A percentile compares a stretch with the other conserved stretches of the same genome.
phyloP scores from a whole-genome alignment of 2,888 invertebrate genomes.

The Coenonympha arcania region DNA sequence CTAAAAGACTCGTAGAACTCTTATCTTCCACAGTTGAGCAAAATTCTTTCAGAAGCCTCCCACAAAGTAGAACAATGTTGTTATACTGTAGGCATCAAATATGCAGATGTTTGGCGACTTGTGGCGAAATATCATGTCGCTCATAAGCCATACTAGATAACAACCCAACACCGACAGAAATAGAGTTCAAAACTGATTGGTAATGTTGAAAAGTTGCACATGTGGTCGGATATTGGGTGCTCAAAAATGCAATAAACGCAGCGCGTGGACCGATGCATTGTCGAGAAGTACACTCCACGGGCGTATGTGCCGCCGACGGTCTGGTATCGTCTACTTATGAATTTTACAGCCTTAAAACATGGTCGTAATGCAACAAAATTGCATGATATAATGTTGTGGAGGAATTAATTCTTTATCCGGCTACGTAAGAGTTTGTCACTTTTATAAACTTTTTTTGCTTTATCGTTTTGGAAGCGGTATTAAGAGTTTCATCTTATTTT shows the following conservation, averaged over 20 bases:
- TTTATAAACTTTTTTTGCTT: too few species aligned
- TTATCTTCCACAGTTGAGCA: not conserved
- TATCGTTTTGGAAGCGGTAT: too few species aligned
- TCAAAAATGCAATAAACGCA: constrained; percentile 55
- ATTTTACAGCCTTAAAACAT: constrained; percentile 1
- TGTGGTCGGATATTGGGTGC: constrained; percentile 26
- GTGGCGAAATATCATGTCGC: constrained; percentile 11
- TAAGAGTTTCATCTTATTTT: too few species aligned
- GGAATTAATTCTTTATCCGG: not conserved
- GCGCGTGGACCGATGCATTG: constrained; percentile 29
- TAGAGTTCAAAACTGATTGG: not conserved
- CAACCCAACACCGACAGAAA: not conserved
- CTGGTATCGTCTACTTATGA: constrained; percentile 4
- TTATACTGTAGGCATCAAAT: constrained; percentile 17
- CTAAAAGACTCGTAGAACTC: not conserved
- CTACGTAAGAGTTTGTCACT: too few species aligned
- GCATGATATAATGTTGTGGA: not conserved
- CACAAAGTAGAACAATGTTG: constrained; percentile 14
- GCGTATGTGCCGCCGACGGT: not conserved
- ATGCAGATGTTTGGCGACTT: constrained; percentile 19
- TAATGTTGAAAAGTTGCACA: constrained; percentile 8
- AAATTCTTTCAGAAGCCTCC: constrained; percentile 2
- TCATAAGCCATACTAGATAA: not conserved
- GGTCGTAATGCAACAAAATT: constrained; percentile 2
- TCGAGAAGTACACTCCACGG: constrained; percentile 16